Evolutionary conservation across 2,888 invertebrate genomes (phyloP), one percentile per base, ranked within the genome.

Genomic region (Drosophila monieri): DNA sequence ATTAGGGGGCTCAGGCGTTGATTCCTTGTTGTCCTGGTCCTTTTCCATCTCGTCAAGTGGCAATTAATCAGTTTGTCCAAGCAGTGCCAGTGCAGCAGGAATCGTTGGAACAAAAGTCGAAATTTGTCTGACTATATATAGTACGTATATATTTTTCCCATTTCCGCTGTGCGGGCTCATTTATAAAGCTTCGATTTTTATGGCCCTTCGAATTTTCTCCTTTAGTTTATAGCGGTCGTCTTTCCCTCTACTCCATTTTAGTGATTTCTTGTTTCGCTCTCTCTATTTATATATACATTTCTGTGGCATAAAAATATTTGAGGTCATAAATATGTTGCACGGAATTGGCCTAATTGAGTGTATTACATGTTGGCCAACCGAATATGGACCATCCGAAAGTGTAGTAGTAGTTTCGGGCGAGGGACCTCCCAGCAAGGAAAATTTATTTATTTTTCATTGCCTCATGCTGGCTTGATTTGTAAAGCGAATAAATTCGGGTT

Each of bases 51-150:
- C 69, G 80, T 68, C 78, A 80, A 80, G 69, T 61, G 66, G 74
- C 86, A 88, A 81, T 81, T 81, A 88, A 81, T 81, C 88, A 81
- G 86, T 79, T 81, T 68, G 80, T 57, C 58, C 68, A 69, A 80
- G 69, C 67, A 80, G 65, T 74, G 73, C 64, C 67, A 80, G 65
- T 74, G 73, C 67, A 60, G 71, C 44, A 27, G 37, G 27, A 59
- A 46, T 46, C 43, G 23, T 21, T 37, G 51, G 30, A 57, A 55
- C 52, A 54, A 39, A 21, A 55, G 57, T 52, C 25, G 55, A 35
- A 47, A 59, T 73, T 56, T 39, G 48, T 53, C 47, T 48, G 57
- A 18, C 44, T 52, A 47, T 52, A 27, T 25, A 30, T 48, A 23
- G 21, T 23, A 27, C 9, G 6, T 6, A 27, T 27, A 27, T 27